Percentiles rank a stretch among this genome's conserved stretches.
Conservation (phyloP, 2,113 vertebrate genomes). For the Leuciscus idus region DNA sequence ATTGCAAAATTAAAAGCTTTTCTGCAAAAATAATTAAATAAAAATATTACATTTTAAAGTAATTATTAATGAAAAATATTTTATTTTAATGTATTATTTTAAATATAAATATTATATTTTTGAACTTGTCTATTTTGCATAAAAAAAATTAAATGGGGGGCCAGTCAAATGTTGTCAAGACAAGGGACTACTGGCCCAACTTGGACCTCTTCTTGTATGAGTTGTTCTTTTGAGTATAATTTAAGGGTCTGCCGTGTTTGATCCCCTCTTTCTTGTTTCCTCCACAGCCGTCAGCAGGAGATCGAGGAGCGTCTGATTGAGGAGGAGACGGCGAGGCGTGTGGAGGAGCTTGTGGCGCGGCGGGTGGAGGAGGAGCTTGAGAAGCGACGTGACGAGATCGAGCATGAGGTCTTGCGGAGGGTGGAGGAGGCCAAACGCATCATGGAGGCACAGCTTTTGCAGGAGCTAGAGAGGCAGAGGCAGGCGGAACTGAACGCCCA, state of each 20-base stretch:
- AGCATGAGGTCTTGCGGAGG: conserved; percentile 94
- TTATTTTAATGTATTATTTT: not conserved
- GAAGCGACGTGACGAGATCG: conserved; percentile 98
- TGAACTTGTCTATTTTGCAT: too few relatives aligned
- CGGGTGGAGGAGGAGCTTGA: conserved; percentile 97
- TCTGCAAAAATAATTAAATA: not conserved
- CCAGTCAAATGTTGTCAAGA: not conserved
- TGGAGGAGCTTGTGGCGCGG: conserved; percentile 97
- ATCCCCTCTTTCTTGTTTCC: not conserved
- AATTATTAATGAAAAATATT: not conserved
- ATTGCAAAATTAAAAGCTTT: not conserved
- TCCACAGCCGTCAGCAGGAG: conserved; percentile 89
- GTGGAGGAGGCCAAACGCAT: conserved; percentile 99
- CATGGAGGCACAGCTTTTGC: conserved; percentile 99
- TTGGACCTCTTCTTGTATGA: not conserved
- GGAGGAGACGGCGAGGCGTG: conserved; percentile 96
- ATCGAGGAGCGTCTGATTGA: conserved; percentile 99
- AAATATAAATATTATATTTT: not conserved
- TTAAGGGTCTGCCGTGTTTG: not conserved
- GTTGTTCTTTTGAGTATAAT: not conserved
- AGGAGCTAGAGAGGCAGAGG: conserved; percentile 98
- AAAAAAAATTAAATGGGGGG: not conserved
- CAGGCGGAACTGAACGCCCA: conserved; percentile 97
- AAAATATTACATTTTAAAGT: not conserved
- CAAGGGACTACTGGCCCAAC: not conserved